Evolutionary conservation across 2,797 vertebrate genomes (phyloP).

Genomic region (Gobio occitaniae): DNA sequence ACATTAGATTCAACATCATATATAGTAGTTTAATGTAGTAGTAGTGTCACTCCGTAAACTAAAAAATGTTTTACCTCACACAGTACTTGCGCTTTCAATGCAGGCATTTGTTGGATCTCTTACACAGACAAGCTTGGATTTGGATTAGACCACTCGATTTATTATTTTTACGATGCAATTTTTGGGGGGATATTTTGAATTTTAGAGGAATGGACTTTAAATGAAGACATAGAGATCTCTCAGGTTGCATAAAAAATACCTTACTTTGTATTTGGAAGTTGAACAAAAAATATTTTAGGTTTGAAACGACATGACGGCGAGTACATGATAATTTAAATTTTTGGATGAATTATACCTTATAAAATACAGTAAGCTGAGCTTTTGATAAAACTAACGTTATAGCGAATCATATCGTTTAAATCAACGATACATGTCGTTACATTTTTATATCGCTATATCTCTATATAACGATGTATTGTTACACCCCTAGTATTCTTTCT

Average conservation of each 20-base stretch:
- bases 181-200: not conserved
- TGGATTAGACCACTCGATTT: not conserved
- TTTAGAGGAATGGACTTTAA: not conserved
- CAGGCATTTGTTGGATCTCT: too few species aligned
- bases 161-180: not conserved
- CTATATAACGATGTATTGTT: not conserved
- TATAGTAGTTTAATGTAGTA: too few species aligned
- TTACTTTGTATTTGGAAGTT: not conserved
- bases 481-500: not conserved
- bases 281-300: not conserved
- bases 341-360: too few species aligned
- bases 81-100: too few species aligned
- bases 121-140: too few species aligned
- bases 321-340: not conserved
- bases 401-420: not conserved
- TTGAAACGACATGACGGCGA: not conserved
- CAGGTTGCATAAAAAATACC: not conserved
- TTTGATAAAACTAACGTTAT: not conserved
- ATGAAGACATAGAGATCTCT: too few species aligned
- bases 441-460: not conserved
- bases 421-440: not conserved
- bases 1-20: too few species aligned
- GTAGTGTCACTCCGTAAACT: too few species aligned
- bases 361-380: not conserved
- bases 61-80: too few species aligned